Conservation (phyloP, 1,140 invertebrate species). For the Lordiphosa mommai region DNA sequence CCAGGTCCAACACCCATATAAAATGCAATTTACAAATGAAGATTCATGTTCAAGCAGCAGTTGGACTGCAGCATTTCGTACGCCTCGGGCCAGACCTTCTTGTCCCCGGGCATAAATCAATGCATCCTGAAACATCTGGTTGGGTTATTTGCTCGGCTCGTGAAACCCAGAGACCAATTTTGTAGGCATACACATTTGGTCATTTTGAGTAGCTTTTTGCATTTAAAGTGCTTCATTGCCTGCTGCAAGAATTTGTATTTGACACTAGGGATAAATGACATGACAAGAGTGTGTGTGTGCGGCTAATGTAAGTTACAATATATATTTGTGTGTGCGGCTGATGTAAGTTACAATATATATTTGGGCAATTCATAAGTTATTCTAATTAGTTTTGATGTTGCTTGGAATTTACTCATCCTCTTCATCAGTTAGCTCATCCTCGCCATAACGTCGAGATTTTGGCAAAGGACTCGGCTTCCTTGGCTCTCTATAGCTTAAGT, state of each 20-base stretch:
- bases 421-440: neutral
- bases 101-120: constrained; percentile 37
- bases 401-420: neutral
- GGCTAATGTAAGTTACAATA: neutral
- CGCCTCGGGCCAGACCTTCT: constrained; percentile 1
- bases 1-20: constrained; percentile 29
- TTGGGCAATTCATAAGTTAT: neutral
- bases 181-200: neutral
- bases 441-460: neutral
- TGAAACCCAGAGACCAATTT: constrained; percentile 20
- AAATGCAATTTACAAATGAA: constrained; percentile 41
- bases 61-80: neutral
- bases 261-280: neutral
- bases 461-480: neutral
- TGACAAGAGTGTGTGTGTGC: neutral
- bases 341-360: too few species aligned
- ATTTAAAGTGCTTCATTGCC: constrained; percentile 34
- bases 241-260: constrained; percentile 3
- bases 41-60: constrained; percentile 20
- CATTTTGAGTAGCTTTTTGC: constrained; percentile 20
- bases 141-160: constrained; percentile 25
- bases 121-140: constrained; percentile 30
- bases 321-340: too few species aligned
- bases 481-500: neutral
- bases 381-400: too few species aligned